A percentile compares a stretch with the other conserved stretches of the same genome.
These are phyloP conservation scores for Pedicia rivosa DNA, from an alignment of 2,888 invertebrate species.

Conservation along the genomic window DNA sequence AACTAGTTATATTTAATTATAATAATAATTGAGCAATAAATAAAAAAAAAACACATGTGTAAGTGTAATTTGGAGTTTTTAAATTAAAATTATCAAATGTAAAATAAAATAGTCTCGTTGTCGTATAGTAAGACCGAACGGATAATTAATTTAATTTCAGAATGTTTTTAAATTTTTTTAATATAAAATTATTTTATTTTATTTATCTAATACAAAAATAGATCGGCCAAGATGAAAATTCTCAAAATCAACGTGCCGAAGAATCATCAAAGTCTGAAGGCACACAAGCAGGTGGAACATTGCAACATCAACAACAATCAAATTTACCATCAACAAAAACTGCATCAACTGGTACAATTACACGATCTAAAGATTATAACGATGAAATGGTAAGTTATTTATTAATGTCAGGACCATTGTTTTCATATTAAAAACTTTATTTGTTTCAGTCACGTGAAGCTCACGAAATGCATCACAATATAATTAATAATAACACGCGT, in stretches of 20 bases:
- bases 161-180: too few relatives aligned
- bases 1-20: too few relatives aligned
- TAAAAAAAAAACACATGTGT: too few relatives aligned
- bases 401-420: slow-evolving; percentile 6
- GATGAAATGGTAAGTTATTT: slow-evolving; percentile 60
- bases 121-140: too few relatives aligned
- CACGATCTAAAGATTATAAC: slow-evolving; percentile 46
- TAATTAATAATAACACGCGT: slow-evolving; percentile 58
- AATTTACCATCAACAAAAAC: slow-evolving; percentile 38
- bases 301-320: slow-evolving; percentile 35
- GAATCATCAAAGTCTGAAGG: slow-evolving; percentile 59
- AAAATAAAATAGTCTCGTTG: too few relatives aligned
- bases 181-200: too few relatives aligned
- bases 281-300: slow-evolving; percentile 64
- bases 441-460: slow-evolving; percentile 43
- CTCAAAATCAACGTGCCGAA: slow-evolving; percentile 31
- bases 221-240: slow-evolving; percentile 31
- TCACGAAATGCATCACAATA: slow-evolving; percentile 51
- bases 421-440: slow-evolving; percentile 1
- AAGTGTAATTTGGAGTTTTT: too few relatives aligned
- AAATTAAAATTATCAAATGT: too few relatives aligned
- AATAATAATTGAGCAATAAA: too few relatives aligned
- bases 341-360: slow-evolving; percentile 43
- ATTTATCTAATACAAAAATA: too few relatives aligned
- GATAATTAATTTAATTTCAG: too few relatives aligned